Evolutionary conservation across 2,113 vertebrate species (phyloP), one percentile per base, ranked within the genome.

Genomic region (Gavialis gangeticus): DNA sequence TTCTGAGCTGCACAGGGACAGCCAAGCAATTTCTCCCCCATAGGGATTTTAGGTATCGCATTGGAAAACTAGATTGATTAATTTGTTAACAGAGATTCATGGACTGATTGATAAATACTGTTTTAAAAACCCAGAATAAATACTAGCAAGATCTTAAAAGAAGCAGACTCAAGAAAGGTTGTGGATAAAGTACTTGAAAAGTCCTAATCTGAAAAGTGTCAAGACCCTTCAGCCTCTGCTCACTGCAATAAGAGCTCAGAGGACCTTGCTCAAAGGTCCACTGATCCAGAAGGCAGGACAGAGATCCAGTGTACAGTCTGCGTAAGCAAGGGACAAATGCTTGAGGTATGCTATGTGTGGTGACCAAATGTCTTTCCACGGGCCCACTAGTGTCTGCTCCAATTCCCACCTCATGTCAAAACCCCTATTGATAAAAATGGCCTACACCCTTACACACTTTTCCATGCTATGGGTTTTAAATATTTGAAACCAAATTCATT

Each of bases 291-390:
- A n/a, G 63, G 63, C 28, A 28, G 27, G 63, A 24, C 27, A 64
- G 28, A n/a, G 28, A 30, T 67, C 8, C 30, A 17, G 15, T 30
- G 27, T 67, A 17, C 28, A 12, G 17, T 69, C 66, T 19, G 16
- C 34, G 10, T 34, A 30, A 30, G 9, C 17, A 19, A 18, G n/a
- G 66, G 18, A 14, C 19, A 69, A 34, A 34, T 30, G 66, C 30
- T 9, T 21, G 66, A 2, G 30, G 6, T 1, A 37, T 6, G 37
- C 37, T 37, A 37, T 37, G 37, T 37, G 4, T 0, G 3, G 67
- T 22, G 83, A 62, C 77, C 62, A 30, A 1, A 28, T 14, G 28
- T 3, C 56, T 3, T 55, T 57, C 91, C 86, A 75, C 10, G 11
- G 91, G 34, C 59, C 30, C n/a, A 30, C 21, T 17, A 4, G 5